phyloP scores from a whole-genome alignment of 2,113 vertebrate species.

The Boleophthalmus pectinirostris region DNA sequence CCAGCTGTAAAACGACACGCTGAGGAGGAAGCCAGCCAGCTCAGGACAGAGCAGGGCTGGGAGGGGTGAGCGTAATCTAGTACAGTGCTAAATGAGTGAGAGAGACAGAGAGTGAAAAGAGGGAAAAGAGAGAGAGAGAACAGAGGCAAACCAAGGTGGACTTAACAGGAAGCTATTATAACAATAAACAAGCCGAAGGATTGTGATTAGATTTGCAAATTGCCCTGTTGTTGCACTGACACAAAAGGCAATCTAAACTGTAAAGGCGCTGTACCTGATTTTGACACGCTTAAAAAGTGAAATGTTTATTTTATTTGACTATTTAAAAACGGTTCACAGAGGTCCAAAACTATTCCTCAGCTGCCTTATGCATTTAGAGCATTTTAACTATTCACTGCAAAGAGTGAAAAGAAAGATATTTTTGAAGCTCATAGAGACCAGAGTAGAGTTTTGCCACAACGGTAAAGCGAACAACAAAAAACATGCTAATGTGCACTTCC shows the following conservation, averaged over 20 bases:
- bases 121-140: constrained; percentile 20
- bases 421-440: too few species aligned
- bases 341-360: too few species aligned
- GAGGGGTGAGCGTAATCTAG: constrained; percentile 23
- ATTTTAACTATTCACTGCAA: too few species aligned
- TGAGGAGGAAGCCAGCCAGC: constrained; percentile 66
- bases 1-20: constrained; percentile 73
- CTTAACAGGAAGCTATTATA: constrained; percentile 35
- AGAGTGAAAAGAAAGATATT: too few species aligned
- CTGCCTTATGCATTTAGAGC: too few species aligned
- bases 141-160: constrained; percentile 9
- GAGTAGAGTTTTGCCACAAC: too few species aligned
- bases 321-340: too few species aligned
- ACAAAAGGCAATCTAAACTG: neutral
- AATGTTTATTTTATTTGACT: too few species aligned
- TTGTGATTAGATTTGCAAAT: neutral
- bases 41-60: constrained; percentile 30
- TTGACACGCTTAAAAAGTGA: too few species aligned
- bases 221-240: neutral
- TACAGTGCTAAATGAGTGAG: constrained; percentile 10
- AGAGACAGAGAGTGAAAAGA: constrained; percentile 6
- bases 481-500: too few species aligned
- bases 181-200: constrained; percentile 7
- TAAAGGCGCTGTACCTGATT: neutral
- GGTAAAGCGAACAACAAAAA: too few species aligned